Conservation (phyloP, 2,113 vertebrate genomes). For the Salvator merianae region DNA sequence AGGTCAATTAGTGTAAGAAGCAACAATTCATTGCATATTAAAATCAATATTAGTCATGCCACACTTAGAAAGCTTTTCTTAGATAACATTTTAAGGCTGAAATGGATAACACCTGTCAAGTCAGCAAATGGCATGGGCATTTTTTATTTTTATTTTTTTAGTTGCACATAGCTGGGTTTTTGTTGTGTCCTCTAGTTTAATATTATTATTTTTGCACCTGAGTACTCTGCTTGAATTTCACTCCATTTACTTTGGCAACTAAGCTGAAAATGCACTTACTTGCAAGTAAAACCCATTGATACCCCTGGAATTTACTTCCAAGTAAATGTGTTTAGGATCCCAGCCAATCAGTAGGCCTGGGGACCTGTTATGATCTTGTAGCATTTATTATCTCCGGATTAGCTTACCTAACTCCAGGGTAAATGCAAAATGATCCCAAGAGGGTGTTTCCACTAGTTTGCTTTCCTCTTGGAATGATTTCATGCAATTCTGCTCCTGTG, state of each 20-base stretch:
- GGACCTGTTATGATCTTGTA: not conserved
- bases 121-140: not conserved
- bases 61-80: not conserved
- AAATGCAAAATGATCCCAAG: constrained; percentile 2
- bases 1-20: constrained; percentile 12
- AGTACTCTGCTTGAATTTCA: not conserved
- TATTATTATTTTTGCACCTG: not conserved
- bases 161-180: not conserved
- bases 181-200: no score
- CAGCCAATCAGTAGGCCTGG: not conserved
- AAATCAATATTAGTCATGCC: constrained; percentile 32
- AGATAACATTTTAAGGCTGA: not conserved
- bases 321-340: not conserved
- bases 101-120: not conserved
- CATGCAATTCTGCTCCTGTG: not conserved
- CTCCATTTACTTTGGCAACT: not conserved
- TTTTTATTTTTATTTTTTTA: no score
- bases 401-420: not conserved
- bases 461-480: not conserved
- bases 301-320: not conserved
- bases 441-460: not conserved
- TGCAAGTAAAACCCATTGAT: not conserved
- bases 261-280: not conserved
- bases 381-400: not conserved
- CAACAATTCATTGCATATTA: constrained; percentile 18